Percentiles rank a stretch among this genome's conserved stretches.
Conservation (phyloP, 1,140 invertebrate genomes). For the Pachyrhynchus sulphureomaculatus region DNA sequence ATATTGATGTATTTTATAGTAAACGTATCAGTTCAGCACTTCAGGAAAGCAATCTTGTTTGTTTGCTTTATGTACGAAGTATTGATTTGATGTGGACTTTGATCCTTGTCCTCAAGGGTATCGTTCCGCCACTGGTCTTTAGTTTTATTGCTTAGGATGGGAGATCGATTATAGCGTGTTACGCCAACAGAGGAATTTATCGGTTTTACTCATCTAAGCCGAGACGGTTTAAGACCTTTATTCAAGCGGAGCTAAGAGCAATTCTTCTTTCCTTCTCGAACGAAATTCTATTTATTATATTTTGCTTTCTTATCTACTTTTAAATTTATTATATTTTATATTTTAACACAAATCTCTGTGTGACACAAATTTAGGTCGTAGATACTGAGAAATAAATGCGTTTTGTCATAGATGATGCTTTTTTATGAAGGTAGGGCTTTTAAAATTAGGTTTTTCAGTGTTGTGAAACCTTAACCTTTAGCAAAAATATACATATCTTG, state of each 20-base stretch:
- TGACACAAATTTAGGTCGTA: background rate
- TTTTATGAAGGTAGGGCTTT: too few relatives aligned
- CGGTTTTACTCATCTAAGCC: slow-evolving; percentile 33
- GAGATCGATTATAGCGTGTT: slow-evolving; percentile 34
- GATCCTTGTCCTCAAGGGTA: slow-evolving; percentile 28
- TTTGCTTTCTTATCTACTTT: background rate
- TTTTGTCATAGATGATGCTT: background rate
- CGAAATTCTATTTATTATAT: slow-evolving; percentile 17
- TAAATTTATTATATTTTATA: background rate
- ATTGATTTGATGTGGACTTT: slow-evolving; percentile 30
- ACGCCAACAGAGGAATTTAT: slow-evolving; percentile 33
- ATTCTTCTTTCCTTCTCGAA: slow-evolving; percentile 8
- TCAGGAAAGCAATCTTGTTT: slow-evolving; percentile 30
- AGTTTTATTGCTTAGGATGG: slow-evolving; percentile 30
- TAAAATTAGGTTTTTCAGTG: too few relatives aligned
- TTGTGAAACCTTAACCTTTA: too few relatives aligned
- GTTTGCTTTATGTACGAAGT: slow-evolving; percentile 19
- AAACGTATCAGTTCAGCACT: slow-evolving; percentile 23
- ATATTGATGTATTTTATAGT: slow-evolving; percentile 14
- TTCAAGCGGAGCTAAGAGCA: slow-evolving; percentile 16
- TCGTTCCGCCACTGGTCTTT: slow-evolving; percentile 31
- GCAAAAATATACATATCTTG: too few relatives aligned
- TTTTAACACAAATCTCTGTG: background rate
- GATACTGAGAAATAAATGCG: background rate
- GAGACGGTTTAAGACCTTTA: slow-evolving; percentile 19